These are phyloP conservation scores for Echeneis naucrates DNA, from an alignment of 2,797 vertebrate genomes.

Conservation along the genomic window DNA sequence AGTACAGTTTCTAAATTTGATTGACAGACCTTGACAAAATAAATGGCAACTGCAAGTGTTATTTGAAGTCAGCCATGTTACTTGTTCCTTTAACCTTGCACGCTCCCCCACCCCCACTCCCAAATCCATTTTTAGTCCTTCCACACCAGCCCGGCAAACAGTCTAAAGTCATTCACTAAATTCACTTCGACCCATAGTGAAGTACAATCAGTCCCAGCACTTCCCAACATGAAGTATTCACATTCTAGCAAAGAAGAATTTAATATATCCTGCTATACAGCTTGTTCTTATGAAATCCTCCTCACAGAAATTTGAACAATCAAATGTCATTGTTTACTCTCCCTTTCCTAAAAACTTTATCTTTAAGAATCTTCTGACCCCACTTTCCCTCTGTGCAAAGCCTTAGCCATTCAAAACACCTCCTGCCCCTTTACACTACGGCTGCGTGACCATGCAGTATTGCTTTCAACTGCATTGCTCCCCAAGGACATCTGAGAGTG, in stretches of 20 bases:
- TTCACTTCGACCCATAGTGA: slow-evolving; percentile 61
- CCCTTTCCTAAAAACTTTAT: slow-evolving; percentile 60
- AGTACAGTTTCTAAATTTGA: slow-evolving; percentile 44
- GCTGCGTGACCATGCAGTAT: slow-evolving; percentile 64
- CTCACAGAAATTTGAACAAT: slow-evolving; percentile 57
- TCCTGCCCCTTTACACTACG: slow-evolving; percentile 39
- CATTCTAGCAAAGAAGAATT: slow-evolving; percentile 58
- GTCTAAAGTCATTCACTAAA: slow-evolving; percentile 54
- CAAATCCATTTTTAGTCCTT: slow-evolving; percentile 77
- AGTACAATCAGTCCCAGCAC: slow-evolving; percentile 61
- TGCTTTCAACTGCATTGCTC: slow-evolving; percentile 78
- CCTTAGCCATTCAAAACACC: slow-evolving; percentile 68
- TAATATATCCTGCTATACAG: slow-evolving; percentile 58
- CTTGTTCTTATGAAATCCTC: slow-evolving; percentile 31
- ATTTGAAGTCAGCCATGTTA: slow-evolving; percentile 77
- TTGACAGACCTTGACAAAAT: slow-evolving; percentile 61
- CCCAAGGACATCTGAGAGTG: slow-evolving; percentile 73
- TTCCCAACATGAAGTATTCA: slow-evolving; percentile 30
- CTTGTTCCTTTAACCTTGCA: slow-evolving; percentile 79
- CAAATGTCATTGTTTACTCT: slow-evolving; percentile 53
- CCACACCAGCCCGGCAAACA: slow-evolving; percentile 40
- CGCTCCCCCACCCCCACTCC: slow-evolving; percentile 50
- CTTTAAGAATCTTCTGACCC: slow-evolving; percentile 70
- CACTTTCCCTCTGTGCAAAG: slow-evolving; percentile 59
- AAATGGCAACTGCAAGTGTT: slow-evolving; percentile 73